A percentile compares a stretch with the other conserved stretches of the same genome.
Conservation (phyloP, 2,113 vertebrate genomes). For the Dicaeum eximium region DNA sequence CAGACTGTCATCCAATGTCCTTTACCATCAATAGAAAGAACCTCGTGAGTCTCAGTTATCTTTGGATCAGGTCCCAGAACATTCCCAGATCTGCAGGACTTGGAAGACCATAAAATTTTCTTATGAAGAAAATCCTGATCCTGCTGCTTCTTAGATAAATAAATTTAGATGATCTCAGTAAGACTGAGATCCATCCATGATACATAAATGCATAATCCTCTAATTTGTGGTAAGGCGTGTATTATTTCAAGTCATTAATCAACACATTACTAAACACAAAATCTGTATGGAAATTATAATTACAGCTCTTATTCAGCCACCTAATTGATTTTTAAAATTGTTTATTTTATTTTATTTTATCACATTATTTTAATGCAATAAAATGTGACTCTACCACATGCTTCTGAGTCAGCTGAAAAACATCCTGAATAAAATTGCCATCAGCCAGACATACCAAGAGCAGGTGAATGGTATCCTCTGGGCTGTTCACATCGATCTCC, state of each 20-base stretch:
- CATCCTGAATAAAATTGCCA: slow-evolving; percentile 21
- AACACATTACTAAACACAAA: background rate
- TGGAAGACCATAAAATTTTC: background rate
- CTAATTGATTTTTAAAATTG: background rate
- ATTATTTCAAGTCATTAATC: background rate
- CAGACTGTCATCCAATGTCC: background rate
- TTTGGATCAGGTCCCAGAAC: slow-evolving; percentile 20
- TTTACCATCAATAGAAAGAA: background rate
- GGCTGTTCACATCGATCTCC: background rate
- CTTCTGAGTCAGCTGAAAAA: background rate
- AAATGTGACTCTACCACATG: background rate
- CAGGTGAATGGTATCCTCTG: background rate
- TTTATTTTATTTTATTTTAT: background rate
- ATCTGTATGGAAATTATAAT: background rate
- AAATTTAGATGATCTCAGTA: background rate
- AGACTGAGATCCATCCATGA: background rate
- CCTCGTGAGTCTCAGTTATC: background rate
- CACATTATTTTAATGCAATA: background rate
- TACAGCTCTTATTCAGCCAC: background rate
- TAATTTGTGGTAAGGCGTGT: background rate
- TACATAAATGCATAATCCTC: background rate
- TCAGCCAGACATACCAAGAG: background rate
- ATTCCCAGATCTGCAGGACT: background rate
- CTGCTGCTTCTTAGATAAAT: background rate
- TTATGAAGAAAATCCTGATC: background rate